Percentiles rank a stretch among this genome's conserved stretches.
Conservation (phyloP, 2,888 invertebrate species). For the Brenthis hecate region DNA sequence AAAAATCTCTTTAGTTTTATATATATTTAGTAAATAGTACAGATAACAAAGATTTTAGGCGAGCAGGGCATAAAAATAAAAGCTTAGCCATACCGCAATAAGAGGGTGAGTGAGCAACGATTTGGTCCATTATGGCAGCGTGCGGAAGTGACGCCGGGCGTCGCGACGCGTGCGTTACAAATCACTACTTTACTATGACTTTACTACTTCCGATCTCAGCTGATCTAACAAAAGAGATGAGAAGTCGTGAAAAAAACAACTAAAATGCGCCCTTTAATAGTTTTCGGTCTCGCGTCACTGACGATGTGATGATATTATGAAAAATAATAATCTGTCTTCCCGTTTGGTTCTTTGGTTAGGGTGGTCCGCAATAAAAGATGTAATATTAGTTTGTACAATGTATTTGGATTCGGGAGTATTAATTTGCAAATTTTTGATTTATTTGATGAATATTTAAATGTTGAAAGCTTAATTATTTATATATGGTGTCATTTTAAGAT, state of each 20-base stretch:
- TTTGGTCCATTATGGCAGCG: slow-evolving; percentile 71
- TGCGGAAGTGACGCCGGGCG: slow-evolving; percentile 76
- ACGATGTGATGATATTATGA: slow-evolving; percentile 70
- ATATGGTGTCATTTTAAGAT: no score
- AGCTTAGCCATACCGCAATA: slow-evolving; percentile 56
- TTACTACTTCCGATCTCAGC: slow-evolving; percentile 81
- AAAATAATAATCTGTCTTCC: slow-evolving; percentile 60
- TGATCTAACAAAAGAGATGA: slow-evolving; percentile 54
- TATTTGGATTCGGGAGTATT: slow-evolving; percentile 5
- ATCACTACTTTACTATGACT: slow-evolving; percentile 83
- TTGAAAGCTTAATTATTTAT: no score
- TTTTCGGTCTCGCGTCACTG: slow-evolving; percentile 71
- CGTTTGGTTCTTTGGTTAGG: neutral
- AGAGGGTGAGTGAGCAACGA: slow-evolving; percentile 45
- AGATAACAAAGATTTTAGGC: slow-evolving; percentile 72
- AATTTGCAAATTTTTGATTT: neutral
- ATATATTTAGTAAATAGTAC: slow-evolving; percentile 54
- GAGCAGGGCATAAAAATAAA: slow-evolving; percentile 77
- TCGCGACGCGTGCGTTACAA: slow-evolving; percentile 82
- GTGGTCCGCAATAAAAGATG: slow-evolving; percentile 27
- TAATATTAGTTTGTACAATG: slow-evolving; percentile 31
- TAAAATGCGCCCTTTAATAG: slow-evolving; percentile 64
- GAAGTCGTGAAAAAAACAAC: slow-evolving; percentile 63
- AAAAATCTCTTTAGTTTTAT: slow-evolving; percentile 31
- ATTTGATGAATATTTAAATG: neutral